Conservation (phyloP, 2,113 vertebrate species). For the Tachuris rubrigastra region DNA sequence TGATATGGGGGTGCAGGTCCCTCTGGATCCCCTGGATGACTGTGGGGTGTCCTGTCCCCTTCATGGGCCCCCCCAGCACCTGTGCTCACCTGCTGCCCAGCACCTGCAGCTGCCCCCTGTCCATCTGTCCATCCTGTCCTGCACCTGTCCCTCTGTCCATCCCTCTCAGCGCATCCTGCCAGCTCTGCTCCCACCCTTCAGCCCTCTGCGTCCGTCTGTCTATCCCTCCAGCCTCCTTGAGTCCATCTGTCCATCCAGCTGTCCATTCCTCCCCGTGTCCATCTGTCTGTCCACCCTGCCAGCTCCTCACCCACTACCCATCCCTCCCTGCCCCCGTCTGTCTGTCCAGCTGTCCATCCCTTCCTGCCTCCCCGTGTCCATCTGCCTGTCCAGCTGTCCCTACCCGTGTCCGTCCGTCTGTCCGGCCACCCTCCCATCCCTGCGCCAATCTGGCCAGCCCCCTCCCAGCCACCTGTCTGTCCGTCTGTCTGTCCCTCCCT, state of each 20-base stretch:
- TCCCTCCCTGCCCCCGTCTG: background rate
- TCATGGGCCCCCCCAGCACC: rapidly evolving
- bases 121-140: background rate
- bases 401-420: background rate
- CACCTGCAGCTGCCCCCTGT: background rate
- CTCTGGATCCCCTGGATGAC: background rate
- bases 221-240: background rate
- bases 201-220: background rate
- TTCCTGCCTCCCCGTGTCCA: background rate
- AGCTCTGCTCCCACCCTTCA: background rate
- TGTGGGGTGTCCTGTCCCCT: background rate
- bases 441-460: background rate
- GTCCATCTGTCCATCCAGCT: background rate
- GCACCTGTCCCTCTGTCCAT: background rate
- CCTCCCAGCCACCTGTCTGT: background rate
- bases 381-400: background rate
- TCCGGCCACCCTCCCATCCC: background rate
- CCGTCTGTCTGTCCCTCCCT: background rate
- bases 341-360: background rate
- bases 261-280: background rate
- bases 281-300: background rate
- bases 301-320: background rate
- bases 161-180: background rate
- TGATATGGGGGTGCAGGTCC: background rate
- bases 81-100: no score